These are phyloP conservation scores for Trichogramma dendrolimi DNA, from an alignment of 2,888 invertebrate genomes.

Conservation along the genomic window DNA sequence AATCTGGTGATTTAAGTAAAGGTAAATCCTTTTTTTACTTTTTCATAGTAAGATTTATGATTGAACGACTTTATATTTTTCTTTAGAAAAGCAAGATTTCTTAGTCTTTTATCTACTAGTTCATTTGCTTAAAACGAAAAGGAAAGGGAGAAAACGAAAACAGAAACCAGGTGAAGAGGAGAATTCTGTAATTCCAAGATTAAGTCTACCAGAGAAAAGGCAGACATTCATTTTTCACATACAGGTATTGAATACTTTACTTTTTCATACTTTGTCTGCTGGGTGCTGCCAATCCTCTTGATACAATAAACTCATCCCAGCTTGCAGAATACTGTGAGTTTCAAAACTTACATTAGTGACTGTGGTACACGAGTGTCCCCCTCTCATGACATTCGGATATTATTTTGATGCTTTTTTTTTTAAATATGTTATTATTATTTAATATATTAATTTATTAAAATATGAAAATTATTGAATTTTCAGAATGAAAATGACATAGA, in stretches of 20 bases:
- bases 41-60: neutral
- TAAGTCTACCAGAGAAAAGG: conserved; percentile 1
- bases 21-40: neutral
- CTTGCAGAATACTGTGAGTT: neutral
- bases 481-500: too few relatives aligned
- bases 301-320: neutral
- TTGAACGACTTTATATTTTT: neutral
- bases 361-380: too few relatives aligned
- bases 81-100: conserved; percentile 18
- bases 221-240: conserved; percentile 1
- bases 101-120: conserved; percentile 13
- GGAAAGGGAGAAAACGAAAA: conserved; percentile 16
- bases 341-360: neutral
- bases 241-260: too few relatives aligned
- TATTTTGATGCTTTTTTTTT: too few relatives aligned
- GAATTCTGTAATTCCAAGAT: neutral
- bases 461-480: too few relatives aligned
- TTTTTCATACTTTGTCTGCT: neutral
- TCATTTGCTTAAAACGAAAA: conserved; percentile 13
- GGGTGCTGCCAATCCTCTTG: neutral
- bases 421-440: too few relatives aligned
- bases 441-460: too few relatives aligned
- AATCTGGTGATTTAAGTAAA: conserved; percentile 6
- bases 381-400: too few relatives aligned
- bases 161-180: too few relatives aligned